Base-by-base conservation (phyloP, 2,113 vertebrate species). In the Dendrocopos noguchii region DNA sequence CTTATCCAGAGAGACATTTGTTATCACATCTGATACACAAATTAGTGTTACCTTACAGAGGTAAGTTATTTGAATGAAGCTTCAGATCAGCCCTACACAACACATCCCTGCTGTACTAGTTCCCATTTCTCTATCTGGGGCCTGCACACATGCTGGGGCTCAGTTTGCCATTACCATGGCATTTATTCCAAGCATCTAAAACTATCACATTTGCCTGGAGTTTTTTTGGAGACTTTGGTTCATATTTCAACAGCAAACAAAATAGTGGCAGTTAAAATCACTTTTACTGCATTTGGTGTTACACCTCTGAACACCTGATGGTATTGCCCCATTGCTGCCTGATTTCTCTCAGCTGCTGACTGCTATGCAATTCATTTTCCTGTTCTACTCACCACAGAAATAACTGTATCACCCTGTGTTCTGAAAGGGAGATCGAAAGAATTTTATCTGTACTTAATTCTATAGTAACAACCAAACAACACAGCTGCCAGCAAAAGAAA, bases 141-240 rank as follows among this genome's bases (percentile, higher is more conserved):
- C 22, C 28, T 24, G 17, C 7, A 8, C 44, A 46, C 7, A 16
- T 0, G 0, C 31, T 76, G 10, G 18, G 44, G 16, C 29, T 42
- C 34, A 42, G 8, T 21, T 25, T 53, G 28, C 53, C 39, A 85
- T 34, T 39, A 55, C 10, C 24, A 3, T 7, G 5, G 24, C 31
- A 31, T 46, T 66, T 72, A 80, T 20, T 47, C 29, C 33, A 52
- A 76, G 34, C 46, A 71, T 71, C 34, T 61, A 27, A 63, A 80
- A 44, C 9, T 8, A 66, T 10, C 29, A 21, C 3, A 15, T 63
- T 52, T 63, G 61, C 19, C 39, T 61, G 3, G 8, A 84, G 13
- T 31, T 20, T 50, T 20, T 68, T 31, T 60, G 25, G 7, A 65
- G 29, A 75, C 13, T 34, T 39, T 36, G 36, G 17, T 7, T 61